Evolutionary conservation across 2,113 vertebrate species (phyloP), one percentile per base, ranked within the genome.

Genomic region (Pionites leucogaster): DNA sequence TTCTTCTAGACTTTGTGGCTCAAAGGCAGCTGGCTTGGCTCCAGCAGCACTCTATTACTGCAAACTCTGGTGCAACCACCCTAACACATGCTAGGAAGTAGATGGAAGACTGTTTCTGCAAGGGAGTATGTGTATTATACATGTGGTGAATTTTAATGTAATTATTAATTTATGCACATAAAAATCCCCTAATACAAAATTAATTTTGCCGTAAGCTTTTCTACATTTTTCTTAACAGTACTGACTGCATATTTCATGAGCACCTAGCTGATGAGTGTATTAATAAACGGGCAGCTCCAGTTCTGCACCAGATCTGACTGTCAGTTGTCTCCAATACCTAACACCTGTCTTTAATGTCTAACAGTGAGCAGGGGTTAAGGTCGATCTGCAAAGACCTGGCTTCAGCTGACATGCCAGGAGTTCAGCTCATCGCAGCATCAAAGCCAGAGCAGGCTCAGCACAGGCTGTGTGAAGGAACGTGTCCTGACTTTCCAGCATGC

Each of bases 181-280:
- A 95, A 96, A 94, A 87, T 82, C 77, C 37, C 49, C 41, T 82
- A 84, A 93, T 92, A 57, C 76, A 93, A 93, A 96, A 93, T 96
- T 86, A 84, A 92, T 94, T 96, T 90, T 72, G 52, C 95, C 63
- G 69, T 91, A 82, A 95, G 88, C 88, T 89, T 91, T 79, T 92
- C 88, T 95, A 81, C 77, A 90, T 81, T 90, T 92, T 82, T 92
- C 83, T 88, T 94, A 17, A 88, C 82, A 91, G 82, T 69, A 42
- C 22, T 3, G 4, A 28, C 69, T 95, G 57, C 49, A 86, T 92
- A 89, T 95, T 91, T 95, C 25, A 95, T 79, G 84, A 91, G 81
- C 42, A 41, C 39, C 29, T 29, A 29, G 62, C 52, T 85, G 91
- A 67, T 65, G 78, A 92, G 49, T 0, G 2, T 27, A 52, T 64